These are phyloP conservation scores for Drosophila ochracea DNA, from an alignment of 2,888 invertebrate genomes.

Conservation along the genomic window DNA sequence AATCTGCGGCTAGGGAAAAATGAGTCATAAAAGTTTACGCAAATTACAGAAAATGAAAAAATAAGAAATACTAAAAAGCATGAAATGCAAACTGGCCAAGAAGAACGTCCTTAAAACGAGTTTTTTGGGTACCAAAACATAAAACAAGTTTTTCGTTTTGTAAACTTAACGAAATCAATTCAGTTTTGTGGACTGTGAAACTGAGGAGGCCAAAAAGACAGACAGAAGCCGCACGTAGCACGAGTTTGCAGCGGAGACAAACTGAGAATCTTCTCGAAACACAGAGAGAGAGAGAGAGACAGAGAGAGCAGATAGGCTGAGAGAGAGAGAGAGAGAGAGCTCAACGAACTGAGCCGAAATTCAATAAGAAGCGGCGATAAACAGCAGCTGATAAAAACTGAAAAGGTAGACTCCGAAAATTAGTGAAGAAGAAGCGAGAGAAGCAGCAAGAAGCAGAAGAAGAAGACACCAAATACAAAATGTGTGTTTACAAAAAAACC, in stretches of 20 bases:
- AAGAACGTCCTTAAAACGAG: conserved; percentile 73
- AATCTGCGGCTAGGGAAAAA: conserved; percentile 28
- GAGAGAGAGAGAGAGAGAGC: conserved; percentile 17
- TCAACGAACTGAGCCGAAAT: conserved; percentile 62
- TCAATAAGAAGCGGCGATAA: conserved; percentile 75
- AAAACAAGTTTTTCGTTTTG: conserved; percentile 63
- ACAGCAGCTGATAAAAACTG: conserved; percentile 74
- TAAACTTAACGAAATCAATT: conserved; percentile 75
- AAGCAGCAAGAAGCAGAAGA: conserved; percentile 15
- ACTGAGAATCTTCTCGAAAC: conserved; percentile 26
- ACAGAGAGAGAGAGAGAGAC: conserved; percentile 2
- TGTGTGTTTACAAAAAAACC: conserved; percentile 11
- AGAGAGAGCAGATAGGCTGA: too few species aligned
- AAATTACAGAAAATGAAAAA: conserved; percentile 27
- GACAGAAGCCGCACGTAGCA: conserved; percentile 58
- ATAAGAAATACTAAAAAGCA: not conserved
- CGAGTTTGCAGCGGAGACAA: conserved; percentile 55
- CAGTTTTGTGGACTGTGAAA: conserved; percentile 44
- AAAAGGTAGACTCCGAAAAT: conserved; percentile 70
- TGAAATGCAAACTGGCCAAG: conserved; percentile 21
- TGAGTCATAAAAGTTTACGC: conserved; percentile 68
- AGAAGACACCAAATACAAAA: conserved; percentile 39
- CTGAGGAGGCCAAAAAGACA: conserved; percentile 13
- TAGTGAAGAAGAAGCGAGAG: conserved; percentile 48
- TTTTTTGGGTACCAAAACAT: conserved; percentile 54